These are phyloP conservation scores for Pangasius macronema DNA, from an alignment of 2,797 vertebrate species.

Conservation along the genomic window DNA sequence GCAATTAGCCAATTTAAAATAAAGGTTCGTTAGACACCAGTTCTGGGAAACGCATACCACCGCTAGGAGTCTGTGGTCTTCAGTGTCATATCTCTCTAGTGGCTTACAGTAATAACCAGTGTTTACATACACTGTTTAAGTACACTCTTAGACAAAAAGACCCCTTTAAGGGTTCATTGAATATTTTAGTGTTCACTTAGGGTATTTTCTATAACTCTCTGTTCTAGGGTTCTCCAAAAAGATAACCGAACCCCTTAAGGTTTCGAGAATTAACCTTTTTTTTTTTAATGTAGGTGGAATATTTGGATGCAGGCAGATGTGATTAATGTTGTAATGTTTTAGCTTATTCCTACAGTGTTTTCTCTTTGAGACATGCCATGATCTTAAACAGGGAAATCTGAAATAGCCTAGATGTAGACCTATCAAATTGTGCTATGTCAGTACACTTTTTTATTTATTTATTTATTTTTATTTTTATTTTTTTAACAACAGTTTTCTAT, in stretches of 20 bases:
- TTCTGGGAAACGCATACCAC: neutral
- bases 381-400: neutral
- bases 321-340: neutral
- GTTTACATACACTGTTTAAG: neutral
- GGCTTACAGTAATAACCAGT: neutral
- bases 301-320: neutral
- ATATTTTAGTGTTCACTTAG: neutral
- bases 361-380: neutral
- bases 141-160: neutral
- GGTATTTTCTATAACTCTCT: neutral
- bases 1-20: slow-evolving; percentile 2
- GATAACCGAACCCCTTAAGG: neutral
- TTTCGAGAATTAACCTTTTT: neutral
- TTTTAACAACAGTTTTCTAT: neutral
- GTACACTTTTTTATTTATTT: neutral
- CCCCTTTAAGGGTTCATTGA: neutral
- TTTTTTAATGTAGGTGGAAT: neutral
- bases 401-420: neutral
- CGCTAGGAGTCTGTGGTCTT: slow-evolving; percentile 12
- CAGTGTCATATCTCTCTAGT: neutral
- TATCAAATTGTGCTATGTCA: neutral
- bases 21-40: neutral
- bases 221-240: neutral
- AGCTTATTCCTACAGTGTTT: neutral
- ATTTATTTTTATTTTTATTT: neutral